Evolutionary conservation across 1,140 invertebrate species (phyloP), one percentile per base, ranked within the genome.

Genomic region (Leptinotarsa undecemlineata): DNA sequence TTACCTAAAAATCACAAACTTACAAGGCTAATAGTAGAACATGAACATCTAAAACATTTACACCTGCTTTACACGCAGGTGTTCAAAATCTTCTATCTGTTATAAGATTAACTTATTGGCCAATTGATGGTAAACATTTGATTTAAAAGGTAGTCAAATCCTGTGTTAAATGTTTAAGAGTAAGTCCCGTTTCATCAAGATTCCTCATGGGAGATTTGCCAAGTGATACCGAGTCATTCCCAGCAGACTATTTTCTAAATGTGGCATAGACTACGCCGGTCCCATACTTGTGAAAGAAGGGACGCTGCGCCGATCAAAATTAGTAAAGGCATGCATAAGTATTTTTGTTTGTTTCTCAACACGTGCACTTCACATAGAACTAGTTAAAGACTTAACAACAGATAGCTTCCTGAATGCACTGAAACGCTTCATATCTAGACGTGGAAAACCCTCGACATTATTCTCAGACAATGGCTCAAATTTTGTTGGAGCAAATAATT

Each of bases 171-270:
- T 81, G 75, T 74, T 80, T 75, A 48, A 76, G 68, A 74, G n/a
- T 26, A 11, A 72, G 72, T 13, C 71, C 73, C 0, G n/a, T 15
- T 26, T 17, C 17, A 42, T 68, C 23, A 3, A 63, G 80, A 1
- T 76, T 79, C 61, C 74, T 76, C 0, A 85, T 86, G 85, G 82
- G 80, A 2, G 75, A 86, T 42, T 71, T 87, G 23, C 86, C 84
- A 5, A 5, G 17, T 4, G n/a, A 73, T 23, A 48, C n/a, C n/a
- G 85, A 23, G 48, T 82, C 0, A 81, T 68, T 0, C 74, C 77
- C 4, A 60, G 77, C n/a, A 72, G 79, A 8, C 81, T 84, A 4
- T 88, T 88, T 74, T 48, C 33, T 63, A 72, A 78, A 8, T 66
- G 70, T 60, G 79, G 71, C 0, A 73, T 78, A n/a, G 64, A 78